Evolutionary conservation across 2,888 invertebrate species (phyloP), one percentile per base, ranked within the genome.

Genomic region (Aproaerema taeniolella): DNA sequence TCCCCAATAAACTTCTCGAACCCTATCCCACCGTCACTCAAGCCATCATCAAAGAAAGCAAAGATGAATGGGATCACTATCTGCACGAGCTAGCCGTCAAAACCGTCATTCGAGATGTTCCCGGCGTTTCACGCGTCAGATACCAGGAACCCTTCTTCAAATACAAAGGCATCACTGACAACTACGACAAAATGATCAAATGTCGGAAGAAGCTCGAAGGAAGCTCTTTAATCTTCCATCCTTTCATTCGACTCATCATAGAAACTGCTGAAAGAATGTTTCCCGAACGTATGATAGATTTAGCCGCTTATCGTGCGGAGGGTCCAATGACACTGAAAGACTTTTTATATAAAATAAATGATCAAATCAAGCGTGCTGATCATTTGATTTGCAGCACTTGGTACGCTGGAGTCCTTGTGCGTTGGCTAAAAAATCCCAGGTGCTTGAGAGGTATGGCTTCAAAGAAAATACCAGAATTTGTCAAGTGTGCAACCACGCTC

Each of bases 21-120:
- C 83, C 87, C 30, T 92, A 88, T 61, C 88, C 89, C 0, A 66
- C 77, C 15, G 58, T 90, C 1, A 79, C 89, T 25, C 77, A 87
- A 16, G 76, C 70, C 5, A 75, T 91, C 12, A 78, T 91, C 42
- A 55, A 72, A 2, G 91, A 91, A 55, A 86, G 87, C 31, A 83
- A 90, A 51, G 58, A 58, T 0, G 90, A 90, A 50, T 92, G 89
- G 79, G 80, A 90, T 50, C 72, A 73, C 12, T 79, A 90, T 34
- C 88, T 91, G 39, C 91, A 91, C 49, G 74, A 87, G 1, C 87
- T 90, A 24, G 92, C 92, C 8, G 89, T 93, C 32, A 89, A 89
- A 55, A 88, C 88, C 20, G 89, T 91, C 39, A 82, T 92, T 10
- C 83, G 88, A 24, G 89, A 91, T 37, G 66, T 83, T 25, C 90